Base-by-base conservation (phyloP, 2,797 vertebrate species). In the Dryobates pubescens region DNA sequence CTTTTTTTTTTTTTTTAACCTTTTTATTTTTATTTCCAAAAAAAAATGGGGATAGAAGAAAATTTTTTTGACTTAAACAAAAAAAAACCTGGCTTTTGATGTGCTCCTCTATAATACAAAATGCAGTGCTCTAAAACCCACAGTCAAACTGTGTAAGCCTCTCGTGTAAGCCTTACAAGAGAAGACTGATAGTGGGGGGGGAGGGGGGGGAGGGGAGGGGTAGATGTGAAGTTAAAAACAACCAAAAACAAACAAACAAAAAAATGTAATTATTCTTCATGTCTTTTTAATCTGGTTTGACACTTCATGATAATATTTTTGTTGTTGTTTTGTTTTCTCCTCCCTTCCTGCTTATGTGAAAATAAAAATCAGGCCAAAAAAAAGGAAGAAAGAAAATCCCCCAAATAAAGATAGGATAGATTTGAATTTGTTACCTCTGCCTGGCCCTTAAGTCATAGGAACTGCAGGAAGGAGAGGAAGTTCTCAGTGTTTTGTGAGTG, bases 251-350 rank as follows among this genome's bases (percentile, higher is more conserved):
- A 41, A 15, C n/a, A n/a, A n/a, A n/a, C n/a, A 41, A 41, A 41
- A 41, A 7, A 41, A n/a, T n/a, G n/a, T n/a, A 90, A 89, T 97
- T 97, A 79, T 86, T 97, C 93, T 95, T 78, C 80, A 93, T 93
- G 88, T 96, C 94, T 96, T 97, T 97, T 95, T 89, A 83, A 90
- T 97, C 97, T 96, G 88, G 79, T 94, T 97, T 96, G 79, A 95
- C 82, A 96, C 89, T 94, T 97, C 86, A 84, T 89, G 19, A 24
- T 96, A 95, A 82, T 89, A 81, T 94, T 95, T 94, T 38, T 38
- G 38, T 12, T 38, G 47, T 49, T 23, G 47, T 49, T 22, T 41
- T 84, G 13, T 78, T 92, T 86, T 38, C 13, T 13, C 10, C 43
- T 89, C 54, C 63, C 56, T n/a, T 95, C 64, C 95, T 89, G 72